Evolutionary conservation across 2,113 vertebrate species (phyloP).

Genomic region (Megaptera novaeangliae): DNA sequence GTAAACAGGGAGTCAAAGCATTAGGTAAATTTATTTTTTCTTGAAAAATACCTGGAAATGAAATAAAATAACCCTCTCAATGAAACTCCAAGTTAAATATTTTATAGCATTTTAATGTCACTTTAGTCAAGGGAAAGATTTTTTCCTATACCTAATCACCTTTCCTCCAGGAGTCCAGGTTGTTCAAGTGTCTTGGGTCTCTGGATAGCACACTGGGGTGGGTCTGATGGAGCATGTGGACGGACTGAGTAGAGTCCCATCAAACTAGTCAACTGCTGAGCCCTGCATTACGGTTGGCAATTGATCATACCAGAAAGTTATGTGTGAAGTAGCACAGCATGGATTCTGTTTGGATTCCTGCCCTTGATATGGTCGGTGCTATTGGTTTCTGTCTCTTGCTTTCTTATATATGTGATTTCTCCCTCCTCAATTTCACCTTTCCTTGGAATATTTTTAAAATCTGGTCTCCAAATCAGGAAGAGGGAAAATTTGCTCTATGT

Average conservation of each 20-base stretch:
- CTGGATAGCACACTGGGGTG: background rate
- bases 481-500: background rate
- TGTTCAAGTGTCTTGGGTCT: background rate
- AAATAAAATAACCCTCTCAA: background rate
- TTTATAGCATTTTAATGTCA: background rate
- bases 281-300: background rate
- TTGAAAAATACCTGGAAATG: background rate
- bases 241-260: background rate
- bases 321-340: background rate
- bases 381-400: background rate
- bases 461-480: background rate
- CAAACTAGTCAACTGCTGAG: background rate
- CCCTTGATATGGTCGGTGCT: background rate
- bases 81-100: background rate
- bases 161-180: background rate
- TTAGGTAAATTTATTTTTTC: background rate
- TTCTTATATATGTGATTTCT: background rate
- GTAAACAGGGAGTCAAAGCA: background rate
- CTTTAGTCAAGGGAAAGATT: background rate
- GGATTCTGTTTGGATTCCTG: background rate
- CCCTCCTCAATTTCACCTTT: background rate
- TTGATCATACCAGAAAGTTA: background rate
- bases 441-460: background rate
- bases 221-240: background rate
- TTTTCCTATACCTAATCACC: background rate